phyloP scores from a whole-genome alignment of 2,888 invertebrate genomes.

The Cremastobaeus sp. region DNA sequence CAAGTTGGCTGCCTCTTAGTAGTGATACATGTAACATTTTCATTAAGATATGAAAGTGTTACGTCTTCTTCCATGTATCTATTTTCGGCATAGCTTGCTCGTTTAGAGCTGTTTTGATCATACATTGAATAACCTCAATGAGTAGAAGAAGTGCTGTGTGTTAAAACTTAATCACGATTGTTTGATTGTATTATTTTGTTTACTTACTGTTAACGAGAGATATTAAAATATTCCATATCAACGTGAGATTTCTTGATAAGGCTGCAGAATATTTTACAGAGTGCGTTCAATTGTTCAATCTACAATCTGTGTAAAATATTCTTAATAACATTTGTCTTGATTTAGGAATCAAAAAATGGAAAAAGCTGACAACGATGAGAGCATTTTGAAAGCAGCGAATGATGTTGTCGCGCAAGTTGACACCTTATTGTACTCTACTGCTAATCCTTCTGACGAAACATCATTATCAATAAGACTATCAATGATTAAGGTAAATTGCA shows the following conservation, averaged over 20 bases:
- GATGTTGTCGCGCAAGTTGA: slow-evolving; percentile 76
- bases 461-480: slow-evolving; percentile 83
- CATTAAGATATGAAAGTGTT: slow-evolving; percentile 64
- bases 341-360: slow-evolving; percentile 70
- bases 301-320: neutral
- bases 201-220: neutral
- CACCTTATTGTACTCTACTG: slow-evolving; percentile 81
- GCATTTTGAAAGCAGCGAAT: slow-evolving; percentile 68
- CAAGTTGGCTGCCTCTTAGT: too few relatives aligned
- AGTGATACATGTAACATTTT: slow-evolving; percentile 59
- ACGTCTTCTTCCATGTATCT: slow-evolving; percentile 68
- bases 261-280: neutral
- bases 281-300: neutral
- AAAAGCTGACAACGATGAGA: slow-evolving; percentile 54
- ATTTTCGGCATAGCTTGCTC: slow-evolving; percentile 75
- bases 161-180: slow-evolving; percentile 4
- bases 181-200: slow-evolving; percentile 12
- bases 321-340: slow-evolving; percentile 29
- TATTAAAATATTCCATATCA: too few relatives aligned
- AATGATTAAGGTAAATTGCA: slow-evolving; percentile 82
- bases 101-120: slow-evolving; percentile 69
- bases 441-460: slow-evolving; percentile 83
- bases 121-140: slow-evolving; percentile 66
- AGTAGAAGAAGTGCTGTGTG: slow-evolving; percentile 46
- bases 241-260: too few relatives aligned